Evolutionary conservation across 2,888 invertebrate species (phyloP).

Genomic region (Callosobruchus maculatus): DNA sequence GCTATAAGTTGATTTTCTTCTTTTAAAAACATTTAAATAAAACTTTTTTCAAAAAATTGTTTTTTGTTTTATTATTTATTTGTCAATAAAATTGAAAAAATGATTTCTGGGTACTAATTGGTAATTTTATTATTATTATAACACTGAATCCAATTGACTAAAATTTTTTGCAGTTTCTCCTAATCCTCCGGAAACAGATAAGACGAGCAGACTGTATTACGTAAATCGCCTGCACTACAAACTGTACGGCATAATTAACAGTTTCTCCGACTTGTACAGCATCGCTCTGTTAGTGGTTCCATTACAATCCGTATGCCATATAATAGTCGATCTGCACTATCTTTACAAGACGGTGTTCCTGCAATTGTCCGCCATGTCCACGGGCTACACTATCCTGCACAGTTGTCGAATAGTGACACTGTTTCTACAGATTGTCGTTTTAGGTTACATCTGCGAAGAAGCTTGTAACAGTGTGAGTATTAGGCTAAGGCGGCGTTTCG

Average conservation of each 20-base stretch:
- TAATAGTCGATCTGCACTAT: not conserved
- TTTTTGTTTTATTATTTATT: too few species aligned
- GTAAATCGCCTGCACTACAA: not conserved
- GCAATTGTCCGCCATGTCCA: not conserved
- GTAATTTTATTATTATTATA: too few species aligned
- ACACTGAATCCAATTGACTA: too few species aligned
- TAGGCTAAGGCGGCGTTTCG: too few species aligned
- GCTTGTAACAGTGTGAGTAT: not conserved
- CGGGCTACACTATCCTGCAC: not conserved
- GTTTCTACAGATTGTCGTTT: not conserved
- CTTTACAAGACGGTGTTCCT: not conserved
- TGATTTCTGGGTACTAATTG: too few species aligned
- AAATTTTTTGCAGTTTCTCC: too few species aligned
- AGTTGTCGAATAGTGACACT: not conserved
- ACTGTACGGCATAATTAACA: not conserved
- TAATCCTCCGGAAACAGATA: not conserved
- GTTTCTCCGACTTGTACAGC: not conserved
- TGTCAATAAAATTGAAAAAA: too few species aligned
- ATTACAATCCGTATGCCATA: not conserved
- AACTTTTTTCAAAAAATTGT: too few species aligned
- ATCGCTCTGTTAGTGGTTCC: not conserved
- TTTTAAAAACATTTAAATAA: too few species aligned
- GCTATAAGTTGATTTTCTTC: too few species aligned
- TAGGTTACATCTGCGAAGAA: not conserved
- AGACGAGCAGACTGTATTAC: not conserved